phyloP scores from a whole-genome alignment of 2,888 invertebrate species.

The Colletes collaris region DNA sequence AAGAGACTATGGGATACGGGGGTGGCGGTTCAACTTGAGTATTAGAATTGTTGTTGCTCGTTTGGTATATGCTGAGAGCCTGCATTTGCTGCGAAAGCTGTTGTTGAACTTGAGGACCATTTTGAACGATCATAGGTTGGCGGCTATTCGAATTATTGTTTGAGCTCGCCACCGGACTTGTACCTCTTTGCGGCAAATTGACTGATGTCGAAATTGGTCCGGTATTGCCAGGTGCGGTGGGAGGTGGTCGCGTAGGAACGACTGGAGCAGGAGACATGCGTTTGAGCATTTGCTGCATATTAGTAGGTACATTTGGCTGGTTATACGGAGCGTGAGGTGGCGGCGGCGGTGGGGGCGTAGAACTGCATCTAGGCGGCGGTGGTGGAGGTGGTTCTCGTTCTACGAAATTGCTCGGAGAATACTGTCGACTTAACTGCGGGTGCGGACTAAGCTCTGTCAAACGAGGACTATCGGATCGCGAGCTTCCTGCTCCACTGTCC shows the following conservation, averaged over 20 bases:
- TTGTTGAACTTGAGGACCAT: conserved; percentile 92
- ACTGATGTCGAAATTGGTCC: conserved; percentile 75
- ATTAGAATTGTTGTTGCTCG: conserved; percentile 82
- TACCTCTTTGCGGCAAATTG: conserved; percentile 87
- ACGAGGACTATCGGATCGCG: conserved; percentile 94
- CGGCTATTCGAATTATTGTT: conserved; percentile 84
- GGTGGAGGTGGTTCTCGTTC: conserved; percentile 86
- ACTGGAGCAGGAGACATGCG: conserved; percentile 90
- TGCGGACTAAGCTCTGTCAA: conserved; percentile 86
- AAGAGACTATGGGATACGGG: conserved; percentile 84
- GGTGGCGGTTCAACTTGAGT: conserved; percentile 84
- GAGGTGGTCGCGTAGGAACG: conserved; percentile 88
- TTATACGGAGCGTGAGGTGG: conserved; percentile 84
- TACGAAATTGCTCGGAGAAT: conserved; percentile 88
- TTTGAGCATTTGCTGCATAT: conserved; percentile 89
- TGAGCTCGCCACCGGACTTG: conserved; percentile 88
- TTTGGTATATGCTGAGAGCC: conserved; percentile 90
- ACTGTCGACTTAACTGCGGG: conserved; percentile 88
- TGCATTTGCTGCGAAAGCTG: conserved; percentile 95
- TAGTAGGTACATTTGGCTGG: conserved; percentile 86
- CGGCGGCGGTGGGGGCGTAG: conserved; percentile 87
- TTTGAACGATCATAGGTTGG: conserved; percentile 92
- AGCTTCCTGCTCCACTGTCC: conserved; percentile 94
- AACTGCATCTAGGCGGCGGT: conserved; percentile 90
- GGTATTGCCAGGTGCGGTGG: conserved; percentile 84